Evolutionary conservation across 2,113 vertebrate genomes (phyloP).

Genomic region (Phalacrocorax aristotelis): DNA sequence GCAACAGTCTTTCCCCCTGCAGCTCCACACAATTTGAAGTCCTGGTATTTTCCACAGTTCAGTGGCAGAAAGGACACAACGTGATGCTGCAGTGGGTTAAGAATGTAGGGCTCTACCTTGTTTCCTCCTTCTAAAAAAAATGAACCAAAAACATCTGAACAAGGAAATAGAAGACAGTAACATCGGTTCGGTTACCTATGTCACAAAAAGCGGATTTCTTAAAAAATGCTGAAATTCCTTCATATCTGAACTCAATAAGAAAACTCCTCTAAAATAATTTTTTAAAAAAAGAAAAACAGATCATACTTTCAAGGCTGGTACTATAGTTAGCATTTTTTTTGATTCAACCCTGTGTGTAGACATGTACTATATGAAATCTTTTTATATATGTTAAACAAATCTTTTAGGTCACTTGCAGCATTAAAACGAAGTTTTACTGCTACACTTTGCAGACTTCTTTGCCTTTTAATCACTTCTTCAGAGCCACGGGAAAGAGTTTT

Average conservation of each 20-base stretch:
- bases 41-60: neutral
- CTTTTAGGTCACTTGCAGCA: neutral
- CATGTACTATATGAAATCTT: neutral
- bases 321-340: neutral
- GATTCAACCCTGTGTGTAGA: neutral
- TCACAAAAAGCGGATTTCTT: neutral
- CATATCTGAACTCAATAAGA: neutral
- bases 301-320: neutral
- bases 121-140: neutral
- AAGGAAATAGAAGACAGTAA: neutral
- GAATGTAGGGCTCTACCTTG: neutral
- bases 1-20: neutral
- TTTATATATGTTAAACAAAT: neutral
- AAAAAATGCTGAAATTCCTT: neutral
- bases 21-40: neutral
- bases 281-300: neutral
- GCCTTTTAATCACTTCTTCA: neutral
- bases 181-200: neutral
- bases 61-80: neutral
- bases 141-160: neutral
- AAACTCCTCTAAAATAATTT: neutral
- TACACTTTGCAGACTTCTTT: neutral
- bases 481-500: neutral
- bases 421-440: neutral
- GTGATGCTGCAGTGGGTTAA: neutral